These are phyloP conservation scores for Tricholauxania praeusta DNA, from an alignment of 2,888 invertebrate genomes.

Conservation along the genomic window DNA sequence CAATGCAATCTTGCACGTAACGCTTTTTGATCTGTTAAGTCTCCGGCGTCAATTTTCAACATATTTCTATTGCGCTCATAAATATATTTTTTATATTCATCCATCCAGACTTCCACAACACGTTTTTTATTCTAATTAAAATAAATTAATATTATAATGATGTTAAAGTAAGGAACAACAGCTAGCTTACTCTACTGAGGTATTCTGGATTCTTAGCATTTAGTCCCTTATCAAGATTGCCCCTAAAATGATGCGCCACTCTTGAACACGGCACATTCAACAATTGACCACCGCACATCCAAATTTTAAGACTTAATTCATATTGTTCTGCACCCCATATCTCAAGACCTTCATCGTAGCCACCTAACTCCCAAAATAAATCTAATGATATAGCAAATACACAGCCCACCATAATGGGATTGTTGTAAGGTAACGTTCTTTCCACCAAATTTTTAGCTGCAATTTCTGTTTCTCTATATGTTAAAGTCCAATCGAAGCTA, in stretches of 20 bases:
- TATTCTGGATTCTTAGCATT: slow-evolving; percentile 95
- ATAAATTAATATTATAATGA: too few species aligned
- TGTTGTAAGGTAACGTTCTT: slow-evolving; percentile 70
- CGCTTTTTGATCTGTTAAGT: slow-evolving; percentile 82
- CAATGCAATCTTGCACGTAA: slow-evolving; percentile 82
- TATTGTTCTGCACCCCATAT: slow-evolving; percentile 99
- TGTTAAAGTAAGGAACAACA: too few species aligned
- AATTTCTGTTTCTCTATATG: slow-evolving; percentile 92
- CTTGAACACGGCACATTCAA: slow-evolving; percentile 93
- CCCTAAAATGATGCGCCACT: slow-evolving; percentile 91
- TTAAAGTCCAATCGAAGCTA: slow-evolving; percentile 98
- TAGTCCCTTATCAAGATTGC: slow-evolving; percentile 82
- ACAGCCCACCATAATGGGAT: slow-evolving; percentile 98
- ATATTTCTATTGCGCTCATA: slow-evolving; percentile 83
- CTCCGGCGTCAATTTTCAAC: slow-evolving; percentile 83
- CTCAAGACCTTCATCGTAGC: slow-evolving; percentile 91
- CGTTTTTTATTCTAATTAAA: slow-evolving; percentile 84
- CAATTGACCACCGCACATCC: slow-evolving; percentile 97
- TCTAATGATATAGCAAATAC: slow-evolving; percentile 92
- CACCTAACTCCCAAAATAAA: slow-evolving; percentile 97
- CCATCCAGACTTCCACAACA: slow-evolving; percentile 99
- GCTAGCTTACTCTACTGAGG: slow-evolving; percentile 68
- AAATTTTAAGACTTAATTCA: slow-evolving; percentile 96
- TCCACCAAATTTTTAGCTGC: slow-evolving; percentile 61
- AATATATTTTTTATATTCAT: slow-evolving; percentile 92